Conservation (phyloP, 2,888 invertebrate species). For the Sinelater perroti region DNA sequence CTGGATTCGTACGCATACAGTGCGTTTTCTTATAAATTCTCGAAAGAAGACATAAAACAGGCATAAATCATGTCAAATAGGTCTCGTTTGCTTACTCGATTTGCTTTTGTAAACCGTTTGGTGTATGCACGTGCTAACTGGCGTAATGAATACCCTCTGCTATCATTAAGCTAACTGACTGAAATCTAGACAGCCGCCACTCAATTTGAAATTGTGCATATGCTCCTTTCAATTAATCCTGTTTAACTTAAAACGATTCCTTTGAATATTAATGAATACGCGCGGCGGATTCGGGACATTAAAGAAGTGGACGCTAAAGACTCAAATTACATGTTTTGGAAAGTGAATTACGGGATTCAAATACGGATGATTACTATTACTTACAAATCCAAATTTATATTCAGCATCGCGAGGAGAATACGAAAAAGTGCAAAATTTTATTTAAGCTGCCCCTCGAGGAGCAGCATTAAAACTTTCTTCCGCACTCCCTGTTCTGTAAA, state of each 20-base stretch:
- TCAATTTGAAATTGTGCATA: slow-evolving; percentile 29
- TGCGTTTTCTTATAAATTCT: slow-evolving; percentile 24
- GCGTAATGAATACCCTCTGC: slow-evolving; percentile 16
- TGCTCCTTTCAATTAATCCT: slow-evolving; percentile 24
- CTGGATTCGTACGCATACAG: slow-evolving; percentile 10
- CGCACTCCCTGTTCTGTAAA: slow-evolving; percentile 5
- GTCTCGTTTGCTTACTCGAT: slow-evolving; percentile 21
- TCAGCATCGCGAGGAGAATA: background rate
- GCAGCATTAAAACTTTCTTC: slow-evolving; percentile 23
- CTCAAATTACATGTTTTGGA: too few relatives aligned
- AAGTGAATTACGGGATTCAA: too few relatives aligned
- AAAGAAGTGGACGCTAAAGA: too few relatives aligned
- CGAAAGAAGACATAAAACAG: slow-evolving; percentile 24
- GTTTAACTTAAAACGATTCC: slow-evolving; percentile 16
- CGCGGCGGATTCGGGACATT: too few relatives aligned
- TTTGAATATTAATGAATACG: slow-evolving; percentile 13
- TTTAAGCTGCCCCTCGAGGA: slow-evolving; percentile 11
- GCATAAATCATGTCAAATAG: slow-evolving; percentile 28
- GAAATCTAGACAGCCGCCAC: slow-evolving; percentile 18
- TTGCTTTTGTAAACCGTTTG: slow-evolving; percentile 25
- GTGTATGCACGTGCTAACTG: slow-evolving; percentile 17
- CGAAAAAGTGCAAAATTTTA: slow-evolving; percentile 11
- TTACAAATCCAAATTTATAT: slow-evolving; percentile 4
- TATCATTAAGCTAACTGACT: slow-evolving; percentile 24
- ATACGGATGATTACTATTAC: too few relatives aligned